phyloP scores from a whole-genome alignment of 2,797 vertebrate genomes.

The Galagoides demidoff region DNA sequence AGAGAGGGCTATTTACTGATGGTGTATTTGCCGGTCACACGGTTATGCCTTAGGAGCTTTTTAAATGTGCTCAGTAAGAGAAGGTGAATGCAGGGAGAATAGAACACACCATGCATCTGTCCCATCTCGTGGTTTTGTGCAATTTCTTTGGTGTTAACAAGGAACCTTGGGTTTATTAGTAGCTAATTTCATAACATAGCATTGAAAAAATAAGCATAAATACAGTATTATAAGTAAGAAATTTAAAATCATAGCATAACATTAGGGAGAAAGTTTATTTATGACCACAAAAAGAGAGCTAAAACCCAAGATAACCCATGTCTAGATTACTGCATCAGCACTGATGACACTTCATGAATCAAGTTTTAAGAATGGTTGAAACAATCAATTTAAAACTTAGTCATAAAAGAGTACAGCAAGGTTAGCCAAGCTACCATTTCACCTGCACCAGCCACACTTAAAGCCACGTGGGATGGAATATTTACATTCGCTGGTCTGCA shows the following conservation, averaged over 20 bases:
- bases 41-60: rapidly evolving
- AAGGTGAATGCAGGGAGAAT: neutral
- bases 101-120: too few species aligned
- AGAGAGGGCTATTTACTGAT: too few species aligned
- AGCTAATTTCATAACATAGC: neutral
- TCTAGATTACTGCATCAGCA: neutral
- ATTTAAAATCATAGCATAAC: rapidly evolving
- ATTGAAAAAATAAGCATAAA: neutral
- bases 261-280: neutral
- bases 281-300: neutral
- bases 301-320: neutral
- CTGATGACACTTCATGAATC: neutral
- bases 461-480: rapidly evolving
- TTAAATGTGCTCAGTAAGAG: neutral
- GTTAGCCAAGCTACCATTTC: too few species aligned
- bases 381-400: neutral
- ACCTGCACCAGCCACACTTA: neutral
- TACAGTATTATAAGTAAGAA: neutral
- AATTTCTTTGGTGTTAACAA: neutral
- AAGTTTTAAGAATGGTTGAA: neutral
- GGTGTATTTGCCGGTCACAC: rapidly evolving
- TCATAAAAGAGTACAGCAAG: too few species aligned
- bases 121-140: neutral
- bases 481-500: rapidly evolving
- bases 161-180: neutral